Evolutionary conservation across 2,113 vertebrate species (phyloP), one percentile per base, ranked within the genome.

Genomic region (Sorex araneus): DNA sequence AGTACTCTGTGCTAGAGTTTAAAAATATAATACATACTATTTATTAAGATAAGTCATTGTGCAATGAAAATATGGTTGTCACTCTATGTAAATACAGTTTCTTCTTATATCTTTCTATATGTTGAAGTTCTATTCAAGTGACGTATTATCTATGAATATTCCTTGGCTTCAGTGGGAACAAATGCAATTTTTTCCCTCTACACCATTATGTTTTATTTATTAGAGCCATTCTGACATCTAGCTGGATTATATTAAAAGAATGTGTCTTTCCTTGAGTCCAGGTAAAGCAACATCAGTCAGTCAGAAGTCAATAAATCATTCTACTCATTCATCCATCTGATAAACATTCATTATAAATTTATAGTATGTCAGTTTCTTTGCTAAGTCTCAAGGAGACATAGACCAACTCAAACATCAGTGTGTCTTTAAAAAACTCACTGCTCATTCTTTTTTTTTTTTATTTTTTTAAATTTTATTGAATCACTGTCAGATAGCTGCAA

Each of bases 291-390:
- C 76, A 85, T 36, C 63, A 57, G 2, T 81, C 12, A 80, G 0
- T n/a, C 47, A 47, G 0, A 78, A 57, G 0, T 82, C 7, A 32
- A 2, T 77, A 57, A 84, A 12, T 81, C 32, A 82, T n/a, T 89
- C 28, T 83, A 64, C 6, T 79, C 43, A 69, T 79, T 30, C 34
- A 90, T 45, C 4, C 25, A 63, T 86, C 76, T 87, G 30, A 45
- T 75, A 82, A 87, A 64, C 28, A 84, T 88, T 57, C 70, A 79
- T 79, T 36, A 27, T 18, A 75, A 36, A 71, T 90, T 43, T 86
- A 47, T 16, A 73, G 21, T n/a, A 6, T 71, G 25, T 50, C 3
- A 63, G 7, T 27, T n/a, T 45, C 6, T 40, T 2, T 47, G 4
- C 2, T 28, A 45, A 12, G 8, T 19, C 3, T 73, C 40, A 80